These are phyloP conservation scores for Poeciliopsis infans DNA, from an alignment of 2,797 vertebrate species.

Conservation along the genomic window DNA sequence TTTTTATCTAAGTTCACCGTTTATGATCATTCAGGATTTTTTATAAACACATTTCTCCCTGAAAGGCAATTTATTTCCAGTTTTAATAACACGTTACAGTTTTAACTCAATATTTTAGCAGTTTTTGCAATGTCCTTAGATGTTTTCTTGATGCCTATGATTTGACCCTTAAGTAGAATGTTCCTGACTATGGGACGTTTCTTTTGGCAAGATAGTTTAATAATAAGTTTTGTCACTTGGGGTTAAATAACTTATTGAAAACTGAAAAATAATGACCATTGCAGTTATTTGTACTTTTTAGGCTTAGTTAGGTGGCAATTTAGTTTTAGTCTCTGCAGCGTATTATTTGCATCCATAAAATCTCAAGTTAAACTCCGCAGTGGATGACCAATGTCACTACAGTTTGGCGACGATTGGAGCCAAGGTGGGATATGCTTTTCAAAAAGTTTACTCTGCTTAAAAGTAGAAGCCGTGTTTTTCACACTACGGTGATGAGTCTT, in stretches of 20 bases:
- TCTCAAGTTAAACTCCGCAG: background rate
- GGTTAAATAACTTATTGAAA: background rate
- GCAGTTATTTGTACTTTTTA: background rate
- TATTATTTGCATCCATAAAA: background rate
- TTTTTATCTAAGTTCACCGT: no score
- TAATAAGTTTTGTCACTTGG: background rate
- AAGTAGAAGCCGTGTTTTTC: conserved; percentile 5
- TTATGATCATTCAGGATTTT: background rate
- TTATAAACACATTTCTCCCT: background rate
- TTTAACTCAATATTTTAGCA: background rate
- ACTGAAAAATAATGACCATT: background rate
- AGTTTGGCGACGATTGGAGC: background rate
- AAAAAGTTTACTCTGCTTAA: conserved; percentile 1
- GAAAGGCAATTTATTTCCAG: background rate
- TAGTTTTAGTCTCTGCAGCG: background rate
- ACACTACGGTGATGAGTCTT: background rate
- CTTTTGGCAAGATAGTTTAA: background rate
- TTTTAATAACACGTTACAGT: background rate
- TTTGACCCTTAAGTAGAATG: background rate
- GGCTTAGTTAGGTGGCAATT: background rate
- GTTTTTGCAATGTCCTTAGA: background rate
- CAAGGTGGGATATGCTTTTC: background rate
- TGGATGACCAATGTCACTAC: background rate
- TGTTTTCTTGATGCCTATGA: no score
- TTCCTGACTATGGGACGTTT: background rate